Evolutionary conservation across 1,140 invertebrate species (phyloP), one percentile per base, ranked within the genome.

Genomic region (Nomia melanderi): DNA sequence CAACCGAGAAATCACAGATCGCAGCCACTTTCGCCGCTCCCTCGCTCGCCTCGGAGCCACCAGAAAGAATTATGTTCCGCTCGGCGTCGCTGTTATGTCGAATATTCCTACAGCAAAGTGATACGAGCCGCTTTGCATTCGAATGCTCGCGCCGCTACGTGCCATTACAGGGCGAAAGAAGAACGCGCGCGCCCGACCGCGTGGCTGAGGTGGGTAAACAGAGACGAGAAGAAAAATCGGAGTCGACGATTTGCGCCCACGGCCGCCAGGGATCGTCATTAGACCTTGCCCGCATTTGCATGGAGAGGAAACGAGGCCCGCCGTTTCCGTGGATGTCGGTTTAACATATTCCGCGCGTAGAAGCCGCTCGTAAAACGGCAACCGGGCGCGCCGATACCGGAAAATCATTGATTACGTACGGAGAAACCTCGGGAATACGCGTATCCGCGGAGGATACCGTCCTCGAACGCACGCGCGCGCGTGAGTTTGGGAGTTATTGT

Each of bases 341-440:
- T 87, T 87, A 88, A 81, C 86, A 87, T 88, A 88, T 87, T 88
- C 83, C 69, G 71, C 70, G 82, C 80, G 79, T 84, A 84, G 59
- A 57, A 54, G 36, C 63, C 75, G 82, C 69, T 88, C 84, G 77
- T 88, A 87, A 87, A 86, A 80, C 77, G 59, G 59, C 50, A 41
- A 57, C 27, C 44, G 36, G 9, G 14, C 47, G 78, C 56, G 62
- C 63, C 78, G 66, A 78, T 80, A 62, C 56, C 78, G 50, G 64
- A 78, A 76, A 66, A 76, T 79, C 79, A 79, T 81, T 47, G 69
- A 74, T 59, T 65, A 70, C 56, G 41, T 54, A 82, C 39, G 44
- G 36, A 78, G 64, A 64, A 79, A 74, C 31, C 44, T 39, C 27
- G 78, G 54, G 39, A 66, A 29, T 39, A 50, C 44, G 29, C 79